Percentiles rank a stretch among this genome's conserved stretches.
Evolutionary conservation across 2,113 vertebrate genomes (phyloP).

Genomic region (Prochilodus magdalenae): DNA sequence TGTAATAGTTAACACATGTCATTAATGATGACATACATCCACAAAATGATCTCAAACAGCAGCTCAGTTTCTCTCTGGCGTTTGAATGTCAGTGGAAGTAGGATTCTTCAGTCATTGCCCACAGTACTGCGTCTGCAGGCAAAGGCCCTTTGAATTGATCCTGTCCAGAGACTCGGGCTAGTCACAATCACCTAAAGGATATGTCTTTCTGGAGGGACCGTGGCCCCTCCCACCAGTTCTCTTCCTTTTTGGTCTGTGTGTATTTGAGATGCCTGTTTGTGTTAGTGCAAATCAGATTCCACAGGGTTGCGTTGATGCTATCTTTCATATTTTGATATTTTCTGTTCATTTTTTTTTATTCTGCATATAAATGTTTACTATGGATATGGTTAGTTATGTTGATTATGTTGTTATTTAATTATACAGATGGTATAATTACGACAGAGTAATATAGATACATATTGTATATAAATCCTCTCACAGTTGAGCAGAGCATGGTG

Average conservation of each 20-base stretch:
- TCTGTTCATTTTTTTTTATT: slow-evolving; percentile 42
- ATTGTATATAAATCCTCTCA: slow-evolving; percentile 53
- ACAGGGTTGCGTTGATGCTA: slow-evolving; percentile 32
- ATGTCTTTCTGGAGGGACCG: slow-evolving; percentile 17
- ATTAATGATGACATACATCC: neutral
- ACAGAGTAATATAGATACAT: slow-evolving; percentile 32
- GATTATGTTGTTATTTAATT: slow-evolving; percentile 45
- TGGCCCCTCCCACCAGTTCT: slow-evolving; percentile 11
- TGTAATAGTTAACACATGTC: too few species aligned
- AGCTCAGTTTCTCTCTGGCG: neutral
- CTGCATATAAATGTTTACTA: slow-evolving; percentile 56
- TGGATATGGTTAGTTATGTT: slow-evolving; percentile 34
- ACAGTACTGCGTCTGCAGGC: neutral
- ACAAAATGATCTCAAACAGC: too few species aligned
- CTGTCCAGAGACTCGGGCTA: too few species aligned
- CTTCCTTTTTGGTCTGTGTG: slow-evolving; percentile 3
- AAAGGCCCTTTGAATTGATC: slow-evolving; percentile 14
- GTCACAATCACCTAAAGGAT: slow-evolving; percentile 11
- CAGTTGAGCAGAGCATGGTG: slow-evolving; percentile 31
- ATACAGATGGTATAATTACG: slow-evolving; percentile 46
- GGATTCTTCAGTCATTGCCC: neutral
- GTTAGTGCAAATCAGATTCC: slow-evolving; percentile 36
- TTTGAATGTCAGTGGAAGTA: neutral
- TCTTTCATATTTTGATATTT: slow-evolving; percentile 42
- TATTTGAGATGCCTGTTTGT: slow-evolving; percentile 37